Evolutionary conservation across 2,888 invertebrate species (phyloP).

Genomic region (Octonoba sinensis): DNA sequence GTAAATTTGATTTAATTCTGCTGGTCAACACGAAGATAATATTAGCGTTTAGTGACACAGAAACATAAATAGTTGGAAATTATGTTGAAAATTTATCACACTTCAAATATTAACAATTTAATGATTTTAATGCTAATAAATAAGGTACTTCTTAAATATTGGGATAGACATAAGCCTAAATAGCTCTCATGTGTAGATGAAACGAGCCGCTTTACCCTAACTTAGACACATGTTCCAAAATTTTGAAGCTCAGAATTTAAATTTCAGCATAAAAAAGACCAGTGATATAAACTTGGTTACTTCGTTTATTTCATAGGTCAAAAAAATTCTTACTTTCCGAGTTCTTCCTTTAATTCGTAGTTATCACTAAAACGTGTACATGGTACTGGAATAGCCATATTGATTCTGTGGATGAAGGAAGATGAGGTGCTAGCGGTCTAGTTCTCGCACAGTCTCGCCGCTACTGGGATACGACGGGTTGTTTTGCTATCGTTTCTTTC

Average conservation of each 20-base stretch:
- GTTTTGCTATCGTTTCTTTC: slow-evolving; percentile 56
- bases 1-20: no score
- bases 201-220: slow-evolving; percentile 25
- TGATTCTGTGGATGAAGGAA: slow-evolving; percentile 67
- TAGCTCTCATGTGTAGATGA: slow-evolving; percentile 30
- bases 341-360: slow-evolving; percentile 99
- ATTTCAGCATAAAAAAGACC: no score
- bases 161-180: slow-evolving; percentile 13
- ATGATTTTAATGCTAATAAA: no score
- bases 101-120: no score
- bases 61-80: no score
- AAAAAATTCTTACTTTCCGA: slow-evolving; percentile 90
- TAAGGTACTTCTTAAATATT: no score
- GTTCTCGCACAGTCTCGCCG: slow-evolving; percentile 56
- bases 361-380: slow-evolving; percentile 99
- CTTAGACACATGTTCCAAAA: slow-evolving; percentile 8
- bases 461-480: slow-evolving; percentile 51
- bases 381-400: slow-evolving; percentile 74
- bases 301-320: background rate
- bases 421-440: slow-evolving; percentile 28
- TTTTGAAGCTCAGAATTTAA: background rate
- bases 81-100: no score
- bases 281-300: background rate
- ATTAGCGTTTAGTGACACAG: no score
- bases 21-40: no score